Base-by-base conservation (phyloP, 2,113 vertebrate species). In the Clarias gariepinus region DNA sequence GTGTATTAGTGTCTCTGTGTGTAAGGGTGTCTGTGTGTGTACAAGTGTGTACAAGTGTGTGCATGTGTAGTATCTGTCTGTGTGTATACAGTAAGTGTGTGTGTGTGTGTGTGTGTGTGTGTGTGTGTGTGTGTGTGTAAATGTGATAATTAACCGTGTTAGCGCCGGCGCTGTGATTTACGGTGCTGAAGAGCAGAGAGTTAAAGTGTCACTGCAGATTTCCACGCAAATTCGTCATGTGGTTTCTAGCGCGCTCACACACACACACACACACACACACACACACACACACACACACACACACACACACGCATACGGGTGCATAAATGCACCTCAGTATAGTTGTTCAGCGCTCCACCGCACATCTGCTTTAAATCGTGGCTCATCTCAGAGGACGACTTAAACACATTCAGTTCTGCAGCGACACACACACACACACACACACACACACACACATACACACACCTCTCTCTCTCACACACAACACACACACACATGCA, bases 331-430 rank as follows among this genome's bases (percentile, higher is more conserved):
- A n/a, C 85, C 85, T 84, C 76, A 64, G 60, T 66, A 53, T 81
- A 82, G 52, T 58, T 21, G 47, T 9, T 13, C 83, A 77, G 68
- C 61, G 57, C 89, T 90, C 85, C 86, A 90, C 85, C 90, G 91
- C 94, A 97, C 97, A 98, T 97, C 96, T 99, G 97, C 95, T 98
- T 97, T 96, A 95, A 95, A 97, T 98, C 96, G 94, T 90, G 90
- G 7, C 58, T 92, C 95, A 95, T 96, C 95, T 95, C 95, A 41
- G 33, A 73, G 84, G 89, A 96, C 95, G 95, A 96, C 91, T 96
- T 95, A 95, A 96, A 97, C 93, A 91, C 94, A 96, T 97, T 96
- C 96, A 94, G 93, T 94, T 89, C 89, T 97, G 94, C 96, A 95
- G 73, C 60, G 25, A 15, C 13, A 68, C n/a, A 68, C 64, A 68